Evolutionary conservation across 2,888 invertebrate genomes (phyloP), one percentile per base, ranked within the genome.

Genomic region (Altica lythri): DNA sequence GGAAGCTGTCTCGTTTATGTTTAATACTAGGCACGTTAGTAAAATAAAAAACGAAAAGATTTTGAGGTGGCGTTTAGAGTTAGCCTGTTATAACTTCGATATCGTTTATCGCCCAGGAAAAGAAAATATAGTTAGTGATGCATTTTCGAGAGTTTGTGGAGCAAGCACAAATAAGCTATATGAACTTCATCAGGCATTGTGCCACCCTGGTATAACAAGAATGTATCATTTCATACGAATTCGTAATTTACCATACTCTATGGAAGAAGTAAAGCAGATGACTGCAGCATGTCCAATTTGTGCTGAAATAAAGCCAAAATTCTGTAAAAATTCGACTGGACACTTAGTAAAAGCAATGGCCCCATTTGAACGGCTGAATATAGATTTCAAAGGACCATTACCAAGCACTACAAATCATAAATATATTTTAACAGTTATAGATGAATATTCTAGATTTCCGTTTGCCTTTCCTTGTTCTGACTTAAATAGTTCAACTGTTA

Each of bases 1-100:
- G 18, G 10, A 37, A 48, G 18, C 47, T 10, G 47, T 48, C 17
- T 38, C 47, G 13, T 48, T 48, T 29, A 27, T 27, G 38, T 48
- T 37, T 17, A n/a, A 48, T 29, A 9, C n/a, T 8, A 38, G 22
- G 8, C 44, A 16, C 13, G 25, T 17, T 32, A 34, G 14, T 13
- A 22, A 34, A 34, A 27, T 47, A 5, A 38, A 47, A 6, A 37
- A 37, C 10, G 42, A 40, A 9, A 49, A 42, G 10, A 49, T 49
- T 29, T 25, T 32, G 29, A 10, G 40, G 9, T 42, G 42, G 42
- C 17, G 40, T 2, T 16, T 49, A 34, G 42, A 49, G 16, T 37
- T 50, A 17, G 43, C 30, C 25, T 46, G 34, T 34, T 34, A 12
- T 17, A 46, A 19, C 13, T 46, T 34, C 25, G 46, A 46, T 22